Base-by-base conservation (phyloP, 2,888 invertebrate genomes). In the Dasysyrphus tricinctus region DNA sequence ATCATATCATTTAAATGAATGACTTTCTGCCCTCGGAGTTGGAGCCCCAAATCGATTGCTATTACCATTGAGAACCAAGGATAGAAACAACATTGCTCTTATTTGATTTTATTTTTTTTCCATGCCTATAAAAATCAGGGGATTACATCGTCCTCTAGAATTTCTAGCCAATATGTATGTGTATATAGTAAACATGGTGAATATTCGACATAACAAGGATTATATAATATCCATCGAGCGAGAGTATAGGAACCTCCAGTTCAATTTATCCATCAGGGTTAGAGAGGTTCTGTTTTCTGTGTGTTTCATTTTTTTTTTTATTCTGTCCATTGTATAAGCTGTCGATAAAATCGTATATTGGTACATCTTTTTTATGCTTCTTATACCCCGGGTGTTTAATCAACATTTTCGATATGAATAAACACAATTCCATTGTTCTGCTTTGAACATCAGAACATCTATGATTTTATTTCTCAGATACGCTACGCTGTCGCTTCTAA, bases 1-100 rank as follows among this genome's bases (percentile, higher is more conserved):
- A 65, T 86, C 82, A 75, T 78, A 82, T 82, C 78, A 86, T 61
- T 82, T 79, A 86, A 86, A 86, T 75, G 86, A 79, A 86, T 82
- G 86, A 75, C 75, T 82, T 72, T 86, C 24, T 86, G 81, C 78
- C 86, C 86, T 75, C 75, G 49, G 74, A 79, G 49, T 75, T 72
- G 49, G 74, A 79, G 49, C 42, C 67, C 81, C 11, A 81, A 86
- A 86, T 86, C 82, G 82, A 82, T 86, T 86, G 81, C 61, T 65
- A 77, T 70, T 78, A 47, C 81, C 78, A 74, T 61, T 79, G 73
- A 74, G 73, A 74, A 77, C 47, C 73, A 51, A 49, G 51, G 69
- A 51, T 54, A 54, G 69, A 63, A 65, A 42, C 63, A 54, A 59
- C 67, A 34, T 47, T 73, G 49, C 39, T 73, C 49, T 67, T 76